A percentile compares a stretch with the other conserved stretches of the same genome.
Evolutionary conservation across 2,888 invertebrate species (phyloP).

Genomic region (Phania funesta): DNA sequence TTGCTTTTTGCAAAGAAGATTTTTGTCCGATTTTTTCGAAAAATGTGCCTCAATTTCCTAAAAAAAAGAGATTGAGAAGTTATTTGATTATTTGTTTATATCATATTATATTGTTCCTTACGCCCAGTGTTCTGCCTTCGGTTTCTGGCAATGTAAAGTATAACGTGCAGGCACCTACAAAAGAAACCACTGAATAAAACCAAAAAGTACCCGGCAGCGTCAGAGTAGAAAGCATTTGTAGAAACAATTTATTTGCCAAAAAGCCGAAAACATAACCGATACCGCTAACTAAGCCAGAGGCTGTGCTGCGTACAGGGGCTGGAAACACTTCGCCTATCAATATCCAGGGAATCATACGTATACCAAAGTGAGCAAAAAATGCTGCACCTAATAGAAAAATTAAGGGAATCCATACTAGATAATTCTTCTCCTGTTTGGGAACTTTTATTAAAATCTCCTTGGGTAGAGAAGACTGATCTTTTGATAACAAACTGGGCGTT

Average conservation of each 20-base stretch:
- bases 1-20: slow-evolving; percentile 72
- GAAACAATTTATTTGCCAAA: slow-evolving; percentile 87
- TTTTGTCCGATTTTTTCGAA: slow-evolving; percentile 76
- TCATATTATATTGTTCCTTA: slow-evolving; percentile 69
- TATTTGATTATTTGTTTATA: not conserved
- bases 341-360: slow-evolving; percentile 89
- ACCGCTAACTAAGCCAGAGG: slow-evolving; percentile 87
- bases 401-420: slow-evolving; percentile 86
- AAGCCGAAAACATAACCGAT: slow-evolving; percentile 89
- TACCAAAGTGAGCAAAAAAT: slow-evolving; percentile 85
- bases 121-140: slow-evolving; percentile 86
- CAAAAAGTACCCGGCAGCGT: slow-evolving; percentile 88
- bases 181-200: slow-evolving; percentile 84
- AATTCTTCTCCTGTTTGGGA: slow-evolving; percentile 80
- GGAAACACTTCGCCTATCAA: slow-evolving; percentile 89
- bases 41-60: slow-evolving; percentile 79
- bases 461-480: slow-evolving; percentile 53
- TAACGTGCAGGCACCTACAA: slow-evolving; percentile 84
- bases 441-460: slow-evolving; percentile 75
- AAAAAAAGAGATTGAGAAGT: slow-evolving; percentile 19
- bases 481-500: not conserved
- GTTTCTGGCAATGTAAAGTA: slow-evolving; percentile 90
- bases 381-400: slow-evolving; percentile 85
- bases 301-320: slow-evolving; percentile 85
- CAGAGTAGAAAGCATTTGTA: slow-evolving; percentile 84